Evolutionary conservation across 2,797 vertebrate species (phyloP), one percentile per base, ranked within the genome.

Genomic region (Sciurus vulgaris): DNA sequence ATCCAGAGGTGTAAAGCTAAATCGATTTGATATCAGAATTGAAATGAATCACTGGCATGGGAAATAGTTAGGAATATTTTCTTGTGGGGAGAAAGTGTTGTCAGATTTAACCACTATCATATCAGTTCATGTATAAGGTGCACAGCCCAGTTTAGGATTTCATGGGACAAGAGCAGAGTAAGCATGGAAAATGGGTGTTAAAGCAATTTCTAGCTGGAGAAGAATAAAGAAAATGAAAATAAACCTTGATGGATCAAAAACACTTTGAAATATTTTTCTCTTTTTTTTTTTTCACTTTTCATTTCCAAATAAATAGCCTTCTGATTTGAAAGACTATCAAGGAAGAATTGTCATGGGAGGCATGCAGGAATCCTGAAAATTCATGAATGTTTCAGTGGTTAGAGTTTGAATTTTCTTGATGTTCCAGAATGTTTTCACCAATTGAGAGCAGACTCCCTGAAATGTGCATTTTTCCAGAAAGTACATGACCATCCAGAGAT

Each of bases 21-120:
- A 97, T 95, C 74, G 96, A 86, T 97, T 97, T 96, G 94, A 96
- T 97, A 97, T 72, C 94, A 94, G 83, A 98, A 97, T 93, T 91
- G 94, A 97, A 98, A 97, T 96, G 95, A 97, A 97, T 97, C 95
- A 54, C 77, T 83, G 91, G 81, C 93, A 33, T 91, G 97, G 94
- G 95, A 96, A 98, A 97, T 1, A 5, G 72, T 95, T 97, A 44
- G 90, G 93, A 93, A 93, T 98, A 89, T 97, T 98, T 96, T 96
- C 89, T 92, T 94, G 47, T 17, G n/a, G 35, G 56, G 65, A 89
- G 54, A 96, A 97, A 96, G 41, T 74, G 38, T 96, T 97, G 94
- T 97, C 94, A 97, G 94, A 97, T 97, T 97, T 96, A 98, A 96
- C 69, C 14, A 41, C 72, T 81, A 12, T 96, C 84, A 26, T 77